These are phyloP conservation scores for Paramormyrops hopkinsi DNA, from an alignment of 2,797 vertebrate species.

Conservation along the genomic window DNA sequence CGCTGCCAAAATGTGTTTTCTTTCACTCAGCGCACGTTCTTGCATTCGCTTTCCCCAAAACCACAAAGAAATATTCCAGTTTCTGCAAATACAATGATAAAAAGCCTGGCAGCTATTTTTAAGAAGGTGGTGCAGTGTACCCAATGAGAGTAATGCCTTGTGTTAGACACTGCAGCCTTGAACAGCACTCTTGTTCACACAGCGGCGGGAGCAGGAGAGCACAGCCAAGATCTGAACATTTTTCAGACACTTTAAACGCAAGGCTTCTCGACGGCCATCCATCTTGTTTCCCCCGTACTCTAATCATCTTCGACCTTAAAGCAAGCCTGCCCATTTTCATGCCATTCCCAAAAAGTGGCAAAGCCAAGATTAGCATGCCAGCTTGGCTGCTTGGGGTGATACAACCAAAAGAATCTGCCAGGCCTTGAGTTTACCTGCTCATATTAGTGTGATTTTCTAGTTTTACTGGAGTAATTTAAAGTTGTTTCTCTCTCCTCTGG, in stretches of 20 bases:
- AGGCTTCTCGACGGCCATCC: conserved; percentile 27
- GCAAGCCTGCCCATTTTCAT: neutral
- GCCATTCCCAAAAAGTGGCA: neutral
- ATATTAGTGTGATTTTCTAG: neutral
- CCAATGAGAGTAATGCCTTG: neutral
- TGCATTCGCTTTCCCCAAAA: conserved; percentile 35
- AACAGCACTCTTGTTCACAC: conserved; percentile 34
- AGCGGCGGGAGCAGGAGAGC: neutral
- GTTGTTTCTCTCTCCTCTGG: neutral
- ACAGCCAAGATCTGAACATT: neutral
- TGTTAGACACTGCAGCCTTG: conserved; percentile 32
- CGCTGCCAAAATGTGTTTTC: conserved; percentile 27
- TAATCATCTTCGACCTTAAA: neutral
- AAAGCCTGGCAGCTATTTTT: neutral
- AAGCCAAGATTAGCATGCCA: neutral
- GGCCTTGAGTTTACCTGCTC: neutral
- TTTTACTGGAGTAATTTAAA: neutral
- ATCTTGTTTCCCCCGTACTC: conserved; percentile 48
- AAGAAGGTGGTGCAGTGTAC: neutral
- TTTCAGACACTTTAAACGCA: neutral
- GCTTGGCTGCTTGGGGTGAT: neutral
- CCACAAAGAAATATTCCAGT: conserved; percentile 36
- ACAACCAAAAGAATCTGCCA: neutral
- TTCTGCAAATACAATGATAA: conserved; percentile 22
- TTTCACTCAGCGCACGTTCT: conserved; percentile 29